phyloP scores from a whole-genome alignment of 2,888 invertebrate genomes.

The Busseola fusca region DNA sequence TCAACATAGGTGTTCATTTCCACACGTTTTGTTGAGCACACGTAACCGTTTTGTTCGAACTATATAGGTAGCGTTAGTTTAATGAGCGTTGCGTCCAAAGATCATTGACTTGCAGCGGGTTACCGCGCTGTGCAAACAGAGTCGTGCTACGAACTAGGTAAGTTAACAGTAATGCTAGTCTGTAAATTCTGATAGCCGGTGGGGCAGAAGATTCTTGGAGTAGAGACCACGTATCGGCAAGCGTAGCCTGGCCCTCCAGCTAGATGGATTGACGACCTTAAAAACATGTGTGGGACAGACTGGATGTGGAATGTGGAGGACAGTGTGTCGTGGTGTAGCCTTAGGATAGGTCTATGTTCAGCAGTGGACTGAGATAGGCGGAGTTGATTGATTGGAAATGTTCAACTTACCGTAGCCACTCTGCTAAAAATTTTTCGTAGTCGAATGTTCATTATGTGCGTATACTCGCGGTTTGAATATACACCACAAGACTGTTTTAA shows the following conservation, averaged over 20 bases:
- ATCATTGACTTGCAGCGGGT: conserved; percentile 57
- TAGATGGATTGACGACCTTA: background rate
- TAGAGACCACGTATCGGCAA: background rate
- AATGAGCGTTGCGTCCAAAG: conserved; percentile 48
- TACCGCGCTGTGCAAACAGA: conserved; percentile 36
- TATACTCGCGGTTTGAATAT: background rate
- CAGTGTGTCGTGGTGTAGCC: background rate
- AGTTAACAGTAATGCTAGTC: conserved; percentile 1
- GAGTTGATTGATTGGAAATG: background rate
- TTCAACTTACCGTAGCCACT: background rate
- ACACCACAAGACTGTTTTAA: background rate
- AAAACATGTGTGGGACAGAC: background rate
- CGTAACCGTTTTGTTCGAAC: conserved; percentile 27
- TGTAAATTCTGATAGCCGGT: background rate
- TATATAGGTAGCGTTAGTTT: conserved; percentile 34
- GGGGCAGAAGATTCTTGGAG: background rate
- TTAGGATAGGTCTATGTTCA: background rate
- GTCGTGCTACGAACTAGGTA: background rate
- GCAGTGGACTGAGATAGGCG: background rate
- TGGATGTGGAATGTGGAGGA: background rate
- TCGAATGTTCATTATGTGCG: background rate
- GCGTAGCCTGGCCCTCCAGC: background rate
- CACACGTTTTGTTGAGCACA: conserved; percentile 14
- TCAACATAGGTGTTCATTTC: background rate
- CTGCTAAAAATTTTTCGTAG: background rate